phyloP scores from a whole-genome alignment of 1,140 invertebrate species.

The Dolichoris vasculosae region DNA sequence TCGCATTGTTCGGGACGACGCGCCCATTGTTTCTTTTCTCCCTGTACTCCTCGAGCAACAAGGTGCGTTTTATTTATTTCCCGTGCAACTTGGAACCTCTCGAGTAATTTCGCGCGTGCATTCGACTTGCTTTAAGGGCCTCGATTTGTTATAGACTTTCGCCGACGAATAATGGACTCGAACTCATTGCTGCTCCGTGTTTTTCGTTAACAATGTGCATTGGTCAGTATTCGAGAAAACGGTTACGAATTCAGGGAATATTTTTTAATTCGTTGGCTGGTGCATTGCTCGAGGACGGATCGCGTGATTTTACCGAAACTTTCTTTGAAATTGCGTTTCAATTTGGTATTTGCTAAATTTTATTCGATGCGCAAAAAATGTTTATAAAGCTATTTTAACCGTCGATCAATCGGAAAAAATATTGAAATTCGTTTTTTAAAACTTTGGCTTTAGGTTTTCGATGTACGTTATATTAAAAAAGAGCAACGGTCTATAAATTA shows the following conservation, averaged over 20 bases:
- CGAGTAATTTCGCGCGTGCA: not conserved
- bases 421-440: no score
- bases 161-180: slow-evolving; percentile 31
- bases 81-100: not conserved
- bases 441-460: no score
- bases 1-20: slow-evolving; percentile 33
- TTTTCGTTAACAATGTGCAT: slow-evolving; percentile 32
- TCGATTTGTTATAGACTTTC: slow-evolving; percentile 41
- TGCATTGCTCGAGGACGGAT: no score
- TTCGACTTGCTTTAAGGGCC: slow-evolving; percentile 15
- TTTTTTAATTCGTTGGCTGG: not conserved
- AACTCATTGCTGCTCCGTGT: slow-evolving; percentile 1
- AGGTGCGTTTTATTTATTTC: slow-evolving; percentile 30
- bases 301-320: not conserved
- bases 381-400: not conserved
- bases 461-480: no score
- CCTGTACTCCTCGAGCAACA: slow-evolving; percentile 27
- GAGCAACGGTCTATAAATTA: no score
- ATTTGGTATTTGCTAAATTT: not conserved
- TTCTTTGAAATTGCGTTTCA: not conserved
- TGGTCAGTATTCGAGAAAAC: not conserved
- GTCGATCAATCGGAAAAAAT: not conserved
- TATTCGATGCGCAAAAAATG: not conserved
- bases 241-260: not conserved
- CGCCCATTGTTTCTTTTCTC: slow-evolving; percentile 48